These are phyloP conservation scores for Coracias cyanogaster DNA, from an alignment of 2,797 vertebrate species.

Conservation along the genomic window DNA sequence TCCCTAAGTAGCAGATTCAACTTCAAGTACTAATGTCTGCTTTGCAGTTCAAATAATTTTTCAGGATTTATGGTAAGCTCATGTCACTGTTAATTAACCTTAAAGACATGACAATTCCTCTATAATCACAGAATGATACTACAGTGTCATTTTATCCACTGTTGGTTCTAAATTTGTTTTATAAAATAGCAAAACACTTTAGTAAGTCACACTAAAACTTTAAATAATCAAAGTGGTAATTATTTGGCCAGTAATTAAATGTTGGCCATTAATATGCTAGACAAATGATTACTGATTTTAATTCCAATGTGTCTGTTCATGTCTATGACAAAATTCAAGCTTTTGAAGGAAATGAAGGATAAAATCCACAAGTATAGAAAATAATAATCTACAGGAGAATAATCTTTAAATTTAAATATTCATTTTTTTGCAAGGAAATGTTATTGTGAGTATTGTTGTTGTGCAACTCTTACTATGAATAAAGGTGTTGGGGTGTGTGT, in stretches of 20 bases:
- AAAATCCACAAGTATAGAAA: background rate
- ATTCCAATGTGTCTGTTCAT: background rate
- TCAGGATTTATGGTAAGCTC: background rate
- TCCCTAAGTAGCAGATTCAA: background rate
- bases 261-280: background rate
- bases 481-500: accelerated
- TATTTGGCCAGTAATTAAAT: background rate
- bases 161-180: background rate
- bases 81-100: conserved; percentile 18
- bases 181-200: background rate
- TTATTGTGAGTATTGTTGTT: background rate
- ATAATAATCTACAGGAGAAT: background rate
- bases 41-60: background rate
- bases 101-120: background rate
- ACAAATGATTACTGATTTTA: background rate
- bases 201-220: background rate
- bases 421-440: background rate
- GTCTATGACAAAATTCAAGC: background rate
- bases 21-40: background rate
- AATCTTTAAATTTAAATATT: background rate
- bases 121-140: background rate
- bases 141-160: background rate
- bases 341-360: background rate
- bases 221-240: background rate
- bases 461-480: background rate